Percentiles rank a stretch among this genome's conserved stretches.
Evolutionary conservation across 2,797 vertebrate species (phyloP).

Genomic region (Balearica regulorum): DNA sequence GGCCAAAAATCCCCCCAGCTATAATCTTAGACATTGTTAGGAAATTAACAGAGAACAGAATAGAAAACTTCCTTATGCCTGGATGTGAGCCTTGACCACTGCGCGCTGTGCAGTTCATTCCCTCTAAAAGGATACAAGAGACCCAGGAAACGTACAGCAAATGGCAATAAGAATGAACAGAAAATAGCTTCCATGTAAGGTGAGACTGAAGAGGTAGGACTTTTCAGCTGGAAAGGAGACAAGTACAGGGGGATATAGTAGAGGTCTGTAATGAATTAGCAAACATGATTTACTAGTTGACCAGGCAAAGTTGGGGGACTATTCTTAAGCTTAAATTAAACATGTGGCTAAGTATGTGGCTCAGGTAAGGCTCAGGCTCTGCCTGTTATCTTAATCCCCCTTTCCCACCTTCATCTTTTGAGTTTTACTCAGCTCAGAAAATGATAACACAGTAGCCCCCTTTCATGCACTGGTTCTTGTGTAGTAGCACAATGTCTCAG

Average conservation of each 20-base stretch:
- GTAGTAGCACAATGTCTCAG: rapidly evolving
- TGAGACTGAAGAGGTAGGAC: neutral
- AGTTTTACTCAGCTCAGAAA: neutral
- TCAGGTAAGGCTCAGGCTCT: neutral
- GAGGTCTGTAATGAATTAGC: neutral
- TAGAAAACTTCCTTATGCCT: neutral
- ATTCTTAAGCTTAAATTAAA: neutral
- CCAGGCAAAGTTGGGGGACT: neutral
- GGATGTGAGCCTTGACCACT: neutral
- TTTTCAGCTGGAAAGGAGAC: neutral
- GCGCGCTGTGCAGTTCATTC: neutral
- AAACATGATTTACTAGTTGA: neutral
- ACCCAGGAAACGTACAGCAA: neutral
- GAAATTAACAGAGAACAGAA: neutral
- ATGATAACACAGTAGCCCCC: neutral
- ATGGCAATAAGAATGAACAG: neutral
- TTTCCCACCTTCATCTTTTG: neutral
- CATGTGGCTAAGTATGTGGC: neutral
- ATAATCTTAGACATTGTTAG: neutral
- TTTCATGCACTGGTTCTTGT: neutral
- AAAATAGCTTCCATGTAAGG: neutral
- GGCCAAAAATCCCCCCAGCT: neutral
- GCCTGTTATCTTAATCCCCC: neutral
- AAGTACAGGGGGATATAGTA: neutral
- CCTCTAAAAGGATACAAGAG: neutral